Conservation (phyloP, 2,797 vertebrate species). For the Gouania willdenowi region DNA sequence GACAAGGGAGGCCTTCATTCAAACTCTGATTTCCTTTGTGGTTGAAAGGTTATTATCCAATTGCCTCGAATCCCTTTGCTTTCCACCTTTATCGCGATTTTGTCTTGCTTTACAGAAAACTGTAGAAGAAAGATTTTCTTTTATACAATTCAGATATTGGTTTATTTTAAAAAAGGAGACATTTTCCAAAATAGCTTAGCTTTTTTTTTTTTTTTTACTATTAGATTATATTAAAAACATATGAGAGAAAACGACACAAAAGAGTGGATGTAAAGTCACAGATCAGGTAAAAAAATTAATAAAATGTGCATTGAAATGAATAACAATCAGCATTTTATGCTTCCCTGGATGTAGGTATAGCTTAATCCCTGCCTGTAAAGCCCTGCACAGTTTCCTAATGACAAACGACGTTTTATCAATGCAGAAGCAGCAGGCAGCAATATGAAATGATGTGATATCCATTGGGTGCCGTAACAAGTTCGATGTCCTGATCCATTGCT, state of each 20-base stretch:
- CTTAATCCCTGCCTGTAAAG: constrained; percentile 5
- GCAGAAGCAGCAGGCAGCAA: constrained; percentile 57
- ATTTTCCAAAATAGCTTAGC: too few species aligned
- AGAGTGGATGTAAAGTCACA: too few species aligned
- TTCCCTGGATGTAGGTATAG: too few species aligned
- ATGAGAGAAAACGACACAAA: too few species aligned
- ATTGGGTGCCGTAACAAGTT: constrained; percentile 67
- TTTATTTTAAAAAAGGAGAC: too few species aligned
- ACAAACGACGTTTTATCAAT: constrained; percentile 70
- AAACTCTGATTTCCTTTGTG: constrained; percentile 61
- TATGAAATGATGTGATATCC: constrained; percentile 69
- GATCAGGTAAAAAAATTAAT: too few species aligned
- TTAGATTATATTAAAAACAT: too few species aligned
- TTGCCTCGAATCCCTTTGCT: constrained; percentile 38
- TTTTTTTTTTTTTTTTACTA: neutral
- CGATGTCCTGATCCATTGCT: constrained; percentile 53
- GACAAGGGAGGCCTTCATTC: constrained; percentile 46
- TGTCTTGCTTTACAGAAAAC: constrained; percentile 32
- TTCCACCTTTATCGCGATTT: constrained; percentile 28
- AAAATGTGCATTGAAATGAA: too few species aligned
- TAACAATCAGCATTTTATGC: too few species aligned
- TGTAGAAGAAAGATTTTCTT: too few species aligned
- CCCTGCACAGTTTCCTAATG: constrained; percentile 55
- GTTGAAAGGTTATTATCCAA: constrained; percentile 56
- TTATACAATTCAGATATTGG: too few species aligned